Conservation (phyloP, 2,797 vertebrate species). For the Coccyzus lansbergi region DNA sequence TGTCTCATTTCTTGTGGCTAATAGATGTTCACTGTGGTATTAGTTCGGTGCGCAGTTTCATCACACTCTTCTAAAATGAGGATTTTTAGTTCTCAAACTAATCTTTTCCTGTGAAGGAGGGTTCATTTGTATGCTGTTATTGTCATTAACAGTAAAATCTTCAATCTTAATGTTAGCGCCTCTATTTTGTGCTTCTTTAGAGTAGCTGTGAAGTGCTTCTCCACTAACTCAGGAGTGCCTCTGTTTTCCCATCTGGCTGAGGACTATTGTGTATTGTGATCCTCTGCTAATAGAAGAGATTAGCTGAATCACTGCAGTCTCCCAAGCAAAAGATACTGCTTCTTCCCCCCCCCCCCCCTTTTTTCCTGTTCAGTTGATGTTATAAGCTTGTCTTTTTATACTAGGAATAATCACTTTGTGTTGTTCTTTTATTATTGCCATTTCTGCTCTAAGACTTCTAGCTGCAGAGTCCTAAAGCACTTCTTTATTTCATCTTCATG, state of each 20-base stretch:
- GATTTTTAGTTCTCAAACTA: background rate
- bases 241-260: background rate
- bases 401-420: slow-evolving; percentile 58
- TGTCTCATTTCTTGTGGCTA: background rate
- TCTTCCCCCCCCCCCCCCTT: no score
- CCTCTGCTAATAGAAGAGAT: slow-evolving; percentile 51
- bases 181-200: slow-evolving; percentile 25
- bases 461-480: slow-evolving; percentile 59
- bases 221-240: background rate
- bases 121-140: slow-evolving; percentile 35
- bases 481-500: slow-evolving; percentile 59
- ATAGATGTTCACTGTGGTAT: accelerated
- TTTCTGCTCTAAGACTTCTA: slow-evolving; percentile 43
- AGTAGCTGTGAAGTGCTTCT: background rate
- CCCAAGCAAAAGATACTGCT: background rate
- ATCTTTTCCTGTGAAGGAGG: background rate
- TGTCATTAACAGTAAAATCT: slow-evolving; percentile 49
- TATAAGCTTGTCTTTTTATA: slow-evolving; percentile 42
- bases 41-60: background rate
- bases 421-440: slow-evolving; percentile 53
- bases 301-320: slow-evolving; percentile 54
- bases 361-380: background rate
- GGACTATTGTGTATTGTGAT: slow-evolving; percentile 37
- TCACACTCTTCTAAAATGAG: background rate
- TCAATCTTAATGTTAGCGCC: background rate